A percentile compares a stretch with the other conserved stretches of the same genome.
Conservation (phyloP, 2,113 vertebrate species). For the Zeus faber region DNA sequence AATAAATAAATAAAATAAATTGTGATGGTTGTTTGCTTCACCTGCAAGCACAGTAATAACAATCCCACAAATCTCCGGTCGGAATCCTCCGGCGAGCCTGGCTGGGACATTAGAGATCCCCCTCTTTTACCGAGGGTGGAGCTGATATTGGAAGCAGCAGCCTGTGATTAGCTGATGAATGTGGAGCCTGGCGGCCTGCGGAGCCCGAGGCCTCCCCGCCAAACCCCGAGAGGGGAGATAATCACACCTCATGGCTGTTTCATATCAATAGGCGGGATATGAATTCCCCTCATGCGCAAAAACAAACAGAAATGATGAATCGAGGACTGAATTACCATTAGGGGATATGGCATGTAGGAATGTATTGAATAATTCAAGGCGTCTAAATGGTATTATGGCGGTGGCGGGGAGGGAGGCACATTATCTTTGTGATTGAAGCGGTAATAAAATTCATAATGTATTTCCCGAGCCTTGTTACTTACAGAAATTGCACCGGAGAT, state of each 20-base stretch:
- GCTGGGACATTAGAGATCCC: too few species aligned
- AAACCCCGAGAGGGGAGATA: constrained; percentile 56
- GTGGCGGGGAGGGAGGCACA: constrained; percentile 8
- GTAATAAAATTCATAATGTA: constrained; percentile 23
- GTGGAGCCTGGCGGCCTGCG: constrained; percentile 30
- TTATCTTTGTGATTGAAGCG: constrained; percentile 24
- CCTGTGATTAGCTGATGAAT: constrained; percentile 68
- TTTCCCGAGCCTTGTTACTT: constrained; percentile 9
- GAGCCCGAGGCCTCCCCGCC: constrained; percentile 58
- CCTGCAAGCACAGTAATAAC: too few species aligned
- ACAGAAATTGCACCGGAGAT: not conserved
- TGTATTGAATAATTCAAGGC: constrained; percentile 49
- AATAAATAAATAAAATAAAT: too few species aligned
- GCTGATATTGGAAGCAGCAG: too few species aligned
- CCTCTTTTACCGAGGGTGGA: too few species aligned
- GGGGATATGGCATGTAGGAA: constrained; percentile 29
- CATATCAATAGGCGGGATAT: constrained; percentile 51
- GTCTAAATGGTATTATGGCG: constrained; percentile 21
- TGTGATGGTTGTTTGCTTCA: too few species aligned
- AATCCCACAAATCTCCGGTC: too few species aligned
- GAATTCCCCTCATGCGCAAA: constrained; percentile 52
- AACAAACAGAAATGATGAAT: constrained; percentile 62
- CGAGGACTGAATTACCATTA: constrained; percentile 43
- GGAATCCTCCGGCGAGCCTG: too few species aligned
- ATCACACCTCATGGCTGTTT: constrained; percentile 53